Percentiles rank a stretch among this genome's conserved stretches.
These are phyloP conservation scores for Portunus trituberculatus DNA, from an alignment of 1,140 invertebrate genomes.

Conservation along the genomic window DNA sequence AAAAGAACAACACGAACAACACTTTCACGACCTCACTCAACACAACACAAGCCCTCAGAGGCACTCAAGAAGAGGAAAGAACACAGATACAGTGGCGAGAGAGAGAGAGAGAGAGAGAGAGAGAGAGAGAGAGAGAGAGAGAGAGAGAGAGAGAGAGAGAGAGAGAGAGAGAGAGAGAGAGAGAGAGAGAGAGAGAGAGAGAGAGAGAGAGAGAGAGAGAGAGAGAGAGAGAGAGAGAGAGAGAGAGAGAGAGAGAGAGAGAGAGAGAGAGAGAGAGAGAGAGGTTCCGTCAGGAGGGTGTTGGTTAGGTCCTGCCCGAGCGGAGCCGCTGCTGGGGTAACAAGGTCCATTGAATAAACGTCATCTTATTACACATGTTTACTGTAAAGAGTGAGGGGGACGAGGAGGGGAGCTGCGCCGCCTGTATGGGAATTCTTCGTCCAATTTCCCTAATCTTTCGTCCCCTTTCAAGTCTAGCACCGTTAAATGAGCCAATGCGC, in stretches of 20 bases:
- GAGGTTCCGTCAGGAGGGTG: not conserved
- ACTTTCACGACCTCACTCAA: no score
- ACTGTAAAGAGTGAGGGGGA: slow-evolving; percentile 71
- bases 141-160: not conserved
- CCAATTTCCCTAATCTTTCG: slow-evolving; percentile 32
- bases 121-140: not conserved
- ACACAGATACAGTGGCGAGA: no score
- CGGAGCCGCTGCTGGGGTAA: slow-evolving; percentile 56
- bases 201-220: not conserved
- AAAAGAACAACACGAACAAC: no score
- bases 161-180: not conserved
- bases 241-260: not conserved
- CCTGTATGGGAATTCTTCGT: slow-evolving; percentile 42
- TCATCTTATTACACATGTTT: slow-evolving; percentile 75
- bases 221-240: not conserved
- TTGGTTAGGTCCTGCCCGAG: not conserved
- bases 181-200: not conserved
- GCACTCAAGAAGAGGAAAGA: no score
- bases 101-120: not conserved
- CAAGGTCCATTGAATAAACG: slow-evolving; percentile 76
- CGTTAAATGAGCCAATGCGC: not conserved
- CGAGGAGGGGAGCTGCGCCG: slow-evolving; percentile 22
- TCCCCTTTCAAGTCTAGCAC: not conserved
- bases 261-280: not conserved
- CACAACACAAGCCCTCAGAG: no score